Evolutionary conservation across 2,797 vertebrate species (phyloP).

Genomic region (Natrix natrix): DNA sequence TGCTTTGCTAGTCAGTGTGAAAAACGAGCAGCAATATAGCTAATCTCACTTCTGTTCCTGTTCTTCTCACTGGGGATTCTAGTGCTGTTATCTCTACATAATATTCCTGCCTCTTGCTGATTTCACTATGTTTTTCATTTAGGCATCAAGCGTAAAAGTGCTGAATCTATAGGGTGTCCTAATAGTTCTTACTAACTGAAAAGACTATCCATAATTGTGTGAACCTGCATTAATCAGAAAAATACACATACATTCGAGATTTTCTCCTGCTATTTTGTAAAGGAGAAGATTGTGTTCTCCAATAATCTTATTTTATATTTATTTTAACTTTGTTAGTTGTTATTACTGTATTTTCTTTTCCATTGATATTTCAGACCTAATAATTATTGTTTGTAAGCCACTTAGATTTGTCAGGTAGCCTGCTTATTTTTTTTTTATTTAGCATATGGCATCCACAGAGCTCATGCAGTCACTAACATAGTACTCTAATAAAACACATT

Average conservation of each 20-base stretch:
- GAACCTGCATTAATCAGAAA: background rate
- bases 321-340: background rate
- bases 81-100: background rate
- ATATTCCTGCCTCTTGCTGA: background rate
- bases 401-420: background rate
- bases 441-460: background rate
- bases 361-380: background rate
- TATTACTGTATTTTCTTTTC: background rate
- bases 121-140: background rate
- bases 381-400: background rate
- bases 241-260: background rate
- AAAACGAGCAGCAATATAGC: background rate
- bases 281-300: background rate
- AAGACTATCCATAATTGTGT: background rate
- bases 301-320: background rate
- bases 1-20: background rate
- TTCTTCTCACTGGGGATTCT: constrained; percentile 1
- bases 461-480: background rate
- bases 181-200: background rate
- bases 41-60: background rate
- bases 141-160: constrained; percentile 6
- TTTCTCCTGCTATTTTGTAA: background rate
- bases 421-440: background rate
- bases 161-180: background rate
- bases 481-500: background rate